Conservation (phyloP, 1,140 invertebrate species). For the Hestina assimilis region DNA sequence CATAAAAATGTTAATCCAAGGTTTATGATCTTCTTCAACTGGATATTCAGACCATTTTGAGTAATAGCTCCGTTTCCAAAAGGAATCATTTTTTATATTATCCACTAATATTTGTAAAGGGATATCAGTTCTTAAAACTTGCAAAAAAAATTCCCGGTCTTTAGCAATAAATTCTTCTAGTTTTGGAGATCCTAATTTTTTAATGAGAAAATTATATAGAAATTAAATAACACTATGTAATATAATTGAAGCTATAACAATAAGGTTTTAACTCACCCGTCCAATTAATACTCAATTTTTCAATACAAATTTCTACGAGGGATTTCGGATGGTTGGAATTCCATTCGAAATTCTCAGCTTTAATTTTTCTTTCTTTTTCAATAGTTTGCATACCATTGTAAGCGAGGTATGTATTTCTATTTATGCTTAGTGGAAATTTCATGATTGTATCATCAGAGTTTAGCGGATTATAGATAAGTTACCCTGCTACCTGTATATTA, state of each 20-base stretch:
- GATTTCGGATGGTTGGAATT: conserved; percentile 57
- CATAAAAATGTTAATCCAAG: conserved; percentile 73
- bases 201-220: background rate
- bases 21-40: conserved; percentile 45
- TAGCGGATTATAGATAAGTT: no score
- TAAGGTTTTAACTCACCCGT: conserved; percentile 41
- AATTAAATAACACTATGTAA: background rate
- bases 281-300: conserved; percentile 69
- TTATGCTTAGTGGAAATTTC: conserved; percentile 54
- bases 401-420: conserved; percentile 52
- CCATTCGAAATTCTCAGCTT: conserved; percentile 68
- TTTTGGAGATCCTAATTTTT: conserved; percentile 48
- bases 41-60: conserved; percentile 62
- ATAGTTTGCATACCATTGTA: conserved; percentile 49
- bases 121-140: conserved; percentile 66
- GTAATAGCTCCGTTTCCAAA: conserved; percentile 73
- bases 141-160: conserved; percentile 68
- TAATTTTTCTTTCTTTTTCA: conserved; percentile 49
- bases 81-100: conserved; percentile 73
- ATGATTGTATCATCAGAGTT: conserved; percentile 27
- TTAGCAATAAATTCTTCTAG: conserved; percentile 58
- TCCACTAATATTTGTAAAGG: conserved; percentile 69
- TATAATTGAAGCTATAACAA: background rate
- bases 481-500: no score
- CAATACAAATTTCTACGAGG: conserved; percentile 59